Percentiles rank a stretch among this genome's conserved stretches.
Evolutionary conservation across 1,140 invertebrate species (phyloP).

Genomic region (Chionoecetes opilio): DNA sequence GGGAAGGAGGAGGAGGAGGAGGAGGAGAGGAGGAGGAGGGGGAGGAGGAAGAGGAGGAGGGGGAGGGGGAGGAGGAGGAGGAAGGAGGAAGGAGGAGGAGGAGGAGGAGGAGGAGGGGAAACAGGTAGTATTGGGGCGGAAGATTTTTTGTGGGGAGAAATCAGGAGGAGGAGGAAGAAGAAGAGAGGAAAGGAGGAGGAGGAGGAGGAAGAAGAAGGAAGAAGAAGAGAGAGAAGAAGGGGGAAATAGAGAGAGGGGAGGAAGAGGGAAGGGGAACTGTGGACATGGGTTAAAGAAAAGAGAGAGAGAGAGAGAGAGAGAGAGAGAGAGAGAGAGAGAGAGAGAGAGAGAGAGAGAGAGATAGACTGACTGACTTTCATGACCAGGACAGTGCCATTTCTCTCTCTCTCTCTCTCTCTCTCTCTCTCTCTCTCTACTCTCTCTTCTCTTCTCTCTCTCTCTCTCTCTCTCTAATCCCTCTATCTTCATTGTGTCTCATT

Average conservation of each 20-base stretch:
- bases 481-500: no score
- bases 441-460: slow-evolving; percentile 49
- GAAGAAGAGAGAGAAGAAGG: neutral
- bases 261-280: neutral
- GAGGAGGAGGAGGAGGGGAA: neutral
- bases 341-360: neutral
- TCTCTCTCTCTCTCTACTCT: slow-evolving; percentile 44
- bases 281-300: neutral
- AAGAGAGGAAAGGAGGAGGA: neutral
- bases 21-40: neutral
- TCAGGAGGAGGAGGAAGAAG: no score
- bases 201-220: neutral
- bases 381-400: neutral
- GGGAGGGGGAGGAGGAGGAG: neutral
- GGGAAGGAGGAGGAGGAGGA: neutral
- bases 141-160: no score
- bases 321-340: neutral
- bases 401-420: slow-evolving; percentile 48
- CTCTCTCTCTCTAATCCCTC: neutral
- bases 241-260: neutral
- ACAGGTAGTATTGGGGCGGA: no score
- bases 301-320: slow-evolving; percentile 6
- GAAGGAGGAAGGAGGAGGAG: no score
- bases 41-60: neutral
- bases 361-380: neutral